Evolutionary conservation across 64 coral and sea anemone species (phyloP).

Genomic region (Stichodactyla mertensii): DNA sequence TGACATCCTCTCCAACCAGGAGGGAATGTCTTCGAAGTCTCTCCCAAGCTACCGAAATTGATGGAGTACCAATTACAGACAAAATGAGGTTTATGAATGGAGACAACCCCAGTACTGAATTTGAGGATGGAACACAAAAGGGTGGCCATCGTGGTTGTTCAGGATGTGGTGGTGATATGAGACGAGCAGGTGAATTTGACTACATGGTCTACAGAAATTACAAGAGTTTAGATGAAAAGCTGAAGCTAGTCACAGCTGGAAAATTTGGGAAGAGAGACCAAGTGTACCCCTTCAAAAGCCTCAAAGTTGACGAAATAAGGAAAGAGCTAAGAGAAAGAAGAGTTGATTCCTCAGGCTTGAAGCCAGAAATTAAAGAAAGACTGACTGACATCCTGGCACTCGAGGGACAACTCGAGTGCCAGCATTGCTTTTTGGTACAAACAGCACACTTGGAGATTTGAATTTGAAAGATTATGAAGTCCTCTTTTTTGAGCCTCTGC

Average conservation of each 20-base stretch:
- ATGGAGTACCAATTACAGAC: slow-evolving; percentile 7
- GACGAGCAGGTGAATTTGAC: background rate
- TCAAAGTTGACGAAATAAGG: slow-evolving; percentile 26
- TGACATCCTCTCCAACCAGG: slow-evolving; percentile 5
- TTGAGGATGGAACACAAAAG: slow-evolving; percentile 40
- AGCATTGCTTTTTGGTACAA: slow-evolving; percentile 10
- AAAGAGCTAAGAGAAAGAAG: slow-evolving; percentile 17
- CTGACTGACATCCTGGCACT: slow-evolving; percentile 16
- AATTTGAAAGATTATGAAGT: slow-evolving; percentile 39
- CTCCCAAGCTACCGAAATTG: background rate
- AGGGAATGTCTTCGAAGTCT: slow-evolving; percentile 13
- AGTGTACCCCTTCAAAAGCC: slow-evolving; percentile 5
- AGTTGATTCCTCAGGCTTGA: background rate
- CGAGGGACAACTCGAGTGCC: slow-evolving; percentile 38
- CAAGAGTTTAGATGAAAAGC: background rate
- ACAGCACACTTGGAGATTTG: background rate
- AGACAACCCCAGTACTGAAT: slow-evolving; percentile 21
- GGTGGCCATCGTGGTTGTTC: slow-evolving; percentile 24
- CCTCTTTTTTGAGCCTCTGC: slow-evolving; percentile 27
- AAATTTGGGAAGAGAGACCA: slow-evolving; percentile 3
- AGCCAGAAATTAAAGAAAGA: slow-evolving; percentile 13
- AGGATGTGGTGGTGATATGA: slow-evolving; percentile 37
- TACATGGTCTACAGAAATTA: slow-evolving; percentile 31
- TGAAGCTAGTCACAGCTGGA: background rate
- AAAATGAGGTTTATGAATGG: slow-evolving; percentile 38